Conservation (phyloP, 2,113 vertebrate species). For the Callipepla californica region DNA sequence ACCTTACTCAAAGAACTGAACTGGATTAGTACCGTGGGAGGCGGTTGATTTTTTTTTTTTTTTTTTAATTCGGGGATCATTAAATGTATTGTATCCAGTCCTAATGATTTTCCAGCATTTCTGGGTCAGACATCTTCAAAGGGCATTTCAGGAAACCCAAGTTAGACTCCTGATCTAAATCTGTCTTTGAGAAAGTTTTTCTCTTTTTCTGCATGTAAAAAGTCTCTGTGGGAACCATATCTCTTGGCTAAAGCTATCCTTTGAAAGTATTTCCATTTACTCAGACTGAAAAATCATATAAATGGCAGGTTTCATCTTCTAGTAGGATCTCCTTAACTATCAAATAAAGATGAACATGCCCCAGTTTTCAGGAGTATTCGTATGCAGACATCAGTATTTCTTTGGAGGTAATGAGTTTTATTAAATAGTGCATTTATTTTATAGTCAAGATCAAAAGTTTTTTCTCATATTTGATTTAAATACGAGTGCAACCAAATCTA, state of each 20-base stretch:
- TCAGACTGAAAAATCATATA: not conserved
- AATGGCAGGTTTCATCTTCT: not conserved
- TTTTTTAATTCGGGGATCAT: not conserved
- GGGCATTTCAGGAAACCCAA: not conserved
- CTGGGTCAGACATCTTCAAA: not conserved
- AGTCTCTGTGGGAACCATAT: rapidly evolving
- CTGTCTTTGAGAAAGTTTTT: not conserved
- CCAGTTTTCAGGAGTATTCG: not conserved
- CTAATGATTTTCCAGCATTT: not conserved
- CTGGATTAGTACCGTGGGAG: not conserved
- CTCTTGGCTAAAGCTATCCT: not conserved
- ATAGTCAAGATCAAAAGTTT: not conserved
- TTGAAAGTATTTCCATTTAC: not conserved
- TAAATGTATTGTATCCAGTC: not conserved
- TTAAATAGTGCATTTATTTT: not conserved
- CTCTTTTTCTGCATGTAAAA: not conserved
- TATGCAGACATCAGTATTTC: not conserved
- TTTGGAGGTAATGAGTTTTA: not conserved
- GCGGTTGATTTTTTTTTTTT: not conserved
- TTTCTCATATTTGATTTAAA: not conserved
- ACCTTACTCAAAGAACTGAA: not conserved
- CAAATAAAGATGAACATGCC: not conserved
- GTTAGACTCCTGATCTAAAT: not conserved
- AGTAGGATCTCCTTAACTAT: not conserved
- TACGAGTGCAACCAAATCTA: not conserved